A percentile compares a stretch with the other conserved stretches of the same genome.
phyloP scores from a whole-genome alignment of 2,888 invertebrate genomes.

The Lepidonotus clava region DNA sequence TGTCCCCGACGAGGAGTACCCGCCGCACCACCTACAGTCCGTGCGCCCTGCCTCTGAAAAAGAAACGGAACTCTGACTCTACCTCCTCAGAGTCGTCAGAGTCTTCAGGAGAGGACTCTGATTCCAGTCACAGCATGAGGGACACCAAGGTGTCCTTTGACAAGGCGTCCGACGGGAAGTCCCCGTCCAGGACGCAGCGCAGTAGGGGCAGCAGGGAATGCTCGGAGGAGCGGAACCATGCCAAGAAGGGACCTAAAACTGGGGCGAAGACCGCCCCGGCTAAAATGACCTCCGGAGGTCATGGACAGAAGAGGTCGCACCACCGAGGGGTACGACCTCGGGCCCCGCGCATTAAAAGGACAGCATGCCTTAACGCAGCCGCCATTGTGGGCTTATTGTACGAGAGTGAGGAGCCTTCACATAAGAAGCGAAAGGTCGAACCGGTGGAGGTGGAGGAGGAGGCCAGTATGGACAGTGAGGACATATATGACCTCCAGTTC shows the following conservation, averaged over 20 bases:
- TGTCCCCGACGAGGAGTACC: conserved; percentile 40
- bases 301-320: neutral
- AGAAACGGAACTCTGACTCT: conserved; percentile 28
- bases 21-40: conserved; percentile 26
- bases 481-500: conserved; percentile 25
- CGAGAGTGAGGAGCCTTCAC: conserved; percentile 55
- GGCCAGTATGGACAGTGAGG: neutral
- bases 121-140: neutral
- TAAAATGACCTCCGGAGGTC: neutral
- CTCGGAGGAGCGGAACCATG: conserved; percentile 25
- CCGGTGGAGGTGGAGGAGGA: neutral
- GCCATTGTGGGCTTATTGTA: conserved; percentile 64
- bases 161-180: neutral
- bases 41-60: conserved; percentile 3
- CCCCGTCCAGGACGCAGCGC: neutral
- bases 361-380: conserved; percentile 65
- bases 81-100: neutral
- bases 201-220: conserved; percentile 10
- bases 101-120: neutral
- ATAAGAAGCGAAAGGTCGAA: conserved; percentile 49
- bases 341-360: conserved; percentile 61
- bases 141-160: conserved; percentile 34
- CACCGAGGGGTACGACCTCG: conserved; percentile 44
- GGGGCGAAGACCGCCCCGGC: neutral
- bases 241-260: neutral